A percentile compares a stretch with the other conserved stretches of the same genome.
phyloP scores from a whole-genome alignment of 2,888 invertebrate species.

The Nemurella pictetii region DNA sequence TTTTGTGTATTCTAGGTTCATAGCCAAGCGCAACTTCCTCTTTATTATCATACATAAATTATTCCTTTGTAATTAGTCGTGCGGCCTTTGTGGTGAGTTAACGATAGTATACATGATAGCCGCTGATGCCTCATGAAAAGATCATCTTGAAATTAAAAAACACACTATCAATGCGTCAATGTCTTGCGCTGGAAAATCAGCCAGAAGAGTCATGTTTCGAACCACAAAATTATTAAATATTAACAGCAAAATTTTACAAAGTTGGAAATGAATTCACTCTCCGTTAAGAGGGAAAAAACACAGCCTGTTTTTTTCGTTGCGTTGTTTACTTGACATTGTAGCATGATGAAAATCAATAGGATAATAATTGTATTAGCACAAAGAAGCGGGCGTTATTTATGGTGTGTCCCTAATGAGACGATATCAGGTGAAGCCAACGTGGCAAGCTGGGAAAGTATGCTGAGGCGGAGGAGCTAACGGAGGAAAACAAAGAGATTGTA shows the following conservation, averaged over 20 bases:
- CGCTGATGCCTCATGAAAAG: neutral
- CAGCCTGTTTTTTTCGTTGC: neutral
- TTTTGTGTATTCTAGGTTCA: slow-evolving; percentile 3
- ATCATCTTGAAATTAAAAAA: neutral
- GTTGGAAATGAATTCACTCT: neutral
- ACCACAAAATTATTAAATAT: too few relatives aligned
- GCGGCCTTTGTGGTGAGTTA: slow-evolving; percentile 14
- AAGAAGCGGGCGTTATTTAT: neutral
- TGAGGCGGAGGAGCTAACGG: neutral
- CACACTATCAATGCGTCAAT: neutral
- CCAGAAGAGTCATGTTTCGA: neutral
- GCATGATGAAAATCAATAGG: neutral
- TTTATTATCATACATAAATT: slow-evolving; percentile 27
- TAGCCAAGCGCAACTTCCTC: neutral
- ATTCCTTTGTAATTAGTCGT: slow-evolving; percentile 27
- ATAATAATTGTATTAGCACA: neutral
- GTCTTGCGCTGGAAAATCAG: neutral
- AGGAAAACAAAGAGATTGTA: neutral
- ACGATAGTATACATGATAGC: slow-evolving; percentile 23
- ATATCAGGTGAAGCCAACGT: neutral
- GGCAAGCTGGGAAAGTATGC: neutral
- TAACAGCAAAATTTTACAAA: neutral
- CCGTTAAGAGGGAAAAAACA: neutral
- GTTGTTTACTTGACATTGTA: neutral
- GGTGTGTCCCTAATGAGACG: neutral